Evolutionary conservation across 2,888 invertebrate genomes (phyloP).

Genomic region (Clivina fossor): DNA sequence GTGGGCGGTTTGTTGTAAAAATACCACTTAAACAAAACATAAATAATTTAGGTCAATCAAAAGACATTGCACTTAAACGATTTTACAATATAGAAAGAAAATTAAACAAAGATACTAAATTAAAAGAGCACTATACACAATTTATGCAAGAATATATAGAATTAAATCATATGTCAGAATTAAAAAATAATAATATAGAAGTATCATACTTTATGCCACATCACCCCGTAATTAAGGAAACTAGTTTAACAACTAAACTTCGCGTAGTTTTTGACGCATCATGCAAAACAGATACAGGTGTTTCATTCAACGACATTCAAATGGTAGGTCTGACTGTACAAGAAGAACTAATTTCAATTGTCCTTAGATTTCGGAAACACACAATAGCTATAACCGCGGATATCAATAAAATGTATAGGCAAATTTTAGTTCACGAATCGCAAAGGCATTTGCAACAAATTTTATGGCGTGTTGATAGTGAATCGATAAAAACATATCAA

Average conservation of each 20-base stretch:
- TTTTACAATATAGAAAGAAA: background rate
- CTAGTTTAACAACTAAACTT: background rate
- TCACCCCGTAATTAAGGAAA: background rate
- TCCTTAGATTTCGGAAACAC: background rate
- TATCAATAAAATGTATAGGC: background rate
- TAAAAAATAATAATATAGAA: too few species aligned
- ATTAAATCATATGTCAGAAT: constrained; percentile 1
- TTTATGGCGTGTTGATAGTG: background rate
- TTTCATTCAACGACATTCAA: background rate
- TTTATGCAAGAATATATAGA: constrained; percentile 3
- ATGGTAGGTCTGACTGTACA: background rate
- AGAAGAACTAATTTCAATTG: background rate
- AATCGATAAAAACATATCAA: background rate
- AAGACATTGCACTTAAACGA: constrained; percentile 1
- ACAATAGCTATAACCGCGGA: background rate
- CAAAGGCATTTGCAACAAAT: background rate
- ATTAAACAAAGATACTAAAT: background rate
- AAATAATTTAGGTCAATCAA: constrained; percentile 3
- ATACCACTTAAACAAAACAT: background rate
- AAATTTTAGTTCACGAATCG: background rate
- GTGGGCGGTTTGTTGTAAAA: background rate
- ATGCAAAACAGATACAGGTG: background rate
- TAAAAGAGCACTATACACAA: background rate
- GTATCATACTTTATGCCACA: background rate
- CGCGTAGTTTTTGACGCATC: background rate